Conservation (phyloP, 1,140 invertebrate species). For the Leucophenga varia region DNA sequence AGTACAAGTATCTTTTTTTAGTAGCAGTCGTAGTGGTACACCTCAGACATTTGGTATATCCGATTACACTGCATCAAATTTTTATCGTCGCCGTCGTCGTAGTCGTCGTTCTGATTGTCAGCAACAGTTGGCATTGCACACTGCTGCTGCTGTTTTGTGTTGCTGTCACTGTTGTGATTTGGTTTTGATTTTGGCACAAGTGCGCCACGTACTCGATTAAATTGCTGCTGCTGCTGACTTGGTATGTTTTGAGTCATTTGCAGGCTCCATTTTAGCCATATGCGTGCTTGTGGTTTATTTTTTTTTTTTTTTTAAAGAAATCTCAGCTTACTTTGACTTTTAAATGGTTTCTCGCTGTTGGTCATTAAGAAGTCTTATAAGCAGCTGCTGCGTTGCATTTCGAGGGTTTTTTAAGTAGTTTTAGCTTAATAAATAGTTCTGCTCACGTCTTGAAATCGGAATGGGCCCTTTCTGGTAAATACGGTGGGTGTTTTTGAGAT, state of each 20-base stretch:
- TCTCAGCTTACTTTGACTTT: slow-evolving; percentile 45
- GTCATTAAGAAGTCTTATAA: slow-evolving; percentile 43
- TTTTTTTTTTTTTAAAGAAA: slow-evolving; percentile 23
- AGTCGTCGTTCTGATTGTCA: slow-evolving; percentile 18
- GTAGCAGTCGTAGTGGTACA: slow-evolving; percentile 1
- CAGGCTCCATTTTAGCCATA: slow-evolving; percentile 38
- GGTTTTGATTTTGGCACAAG: slow-evolving; percentile 22
- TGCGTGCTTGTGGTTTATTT: slow-evolving; percentile 25
- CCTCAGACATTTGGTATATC: slow-evolving; percentile 18
- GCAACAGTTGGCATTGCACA: too few relatives aligned
- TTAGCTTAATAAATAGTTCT: too few relatives aligned
- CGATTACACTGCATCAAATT: slow-evolving; percentile 13
- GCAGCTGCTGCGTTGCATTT: slow-evolving; percentile 41
- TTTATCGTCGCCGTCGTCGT: too few relatives aligned
- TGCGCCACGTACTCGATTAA: slow-evolving; percentile 24
- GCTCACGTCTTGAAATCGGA: too few relatives aligned
- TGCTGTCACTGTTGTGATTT: slow-evolving; percentile 1
- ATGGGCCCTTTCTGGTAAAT: too few relatives aligned
- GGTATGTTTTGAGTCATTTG: too few relatives aligned
- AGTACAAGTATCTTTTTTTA: slow-evolving; percentile 40
- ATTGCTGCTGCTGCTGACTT: too few relatives aligned
- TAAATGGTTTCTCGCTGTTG: slow-evolving; percentile 28
- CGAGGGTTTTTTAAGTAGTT: too few relatives aligned
- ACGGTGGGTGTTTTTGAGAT: too few relatives aligned
- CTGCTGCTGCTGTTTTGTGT: slow-evolving; percentile 2